A percentile compares a stretch with the other conserved stretches of the same genome.
Conservation (phyloP, 2,888 invertebrate species). For the Chalcosyrphus nemorum region DNA sequence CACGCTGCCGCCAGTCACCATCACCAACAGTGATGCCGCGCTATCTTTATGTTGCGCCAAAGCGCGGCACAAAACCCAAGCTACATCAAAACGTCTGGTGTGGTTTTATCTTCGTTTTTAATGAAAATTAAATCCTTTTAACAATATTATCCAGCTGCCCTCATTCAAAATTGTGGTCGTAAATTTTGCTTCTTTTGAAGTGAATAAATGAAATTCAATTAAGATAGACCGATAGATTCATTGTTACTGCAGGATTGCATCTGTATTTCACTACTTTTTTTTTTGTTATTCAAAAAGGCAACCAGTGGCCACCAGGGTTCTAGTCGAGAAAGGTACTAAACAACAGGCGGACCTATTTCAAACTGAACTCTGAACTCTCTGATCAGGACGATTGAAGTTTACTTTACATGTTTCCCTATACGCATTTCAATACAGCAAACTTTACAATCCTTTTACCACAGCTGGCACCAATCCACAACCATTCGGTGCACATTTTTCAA, state of each 20-base stretch:
- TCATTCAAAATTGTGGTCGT: conserved; percentile 41
- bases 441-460: no score
- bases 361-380: no score
- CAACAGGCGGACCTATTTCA: no score
- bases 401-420: no score
- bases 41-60: conserved; percentile 18
- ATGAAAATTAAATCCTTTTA: conserved; percentile 48
- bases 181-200: conserved; percentile 13
- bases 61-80: background rate
- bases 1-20: background rate
- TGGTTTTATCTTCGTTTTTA: conserved; percentile 49
- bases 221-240: conserved; percentile 18
- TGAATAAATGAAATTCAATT: conserved; percentile 36
- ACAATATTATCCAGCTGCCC: conserved; percentile 32
- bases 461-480: no score
- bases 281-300: no score
- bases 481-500: no score
- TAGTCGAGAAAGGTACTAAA: no score
- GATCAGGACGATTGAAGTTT: no score
- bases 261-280: background rate
- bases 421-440: no score
- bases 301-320: no score
- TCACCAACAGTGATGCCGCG: conserved; percentile 3
- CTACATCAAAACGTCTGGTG: conserved; percentile 46
- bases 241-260: background rate